Evolutionary conservation across 2,888 invertebrate genomes (phyloP), one percentile per base, ranked within the genome.

Genomic region (Myopa testacea): DNA sequence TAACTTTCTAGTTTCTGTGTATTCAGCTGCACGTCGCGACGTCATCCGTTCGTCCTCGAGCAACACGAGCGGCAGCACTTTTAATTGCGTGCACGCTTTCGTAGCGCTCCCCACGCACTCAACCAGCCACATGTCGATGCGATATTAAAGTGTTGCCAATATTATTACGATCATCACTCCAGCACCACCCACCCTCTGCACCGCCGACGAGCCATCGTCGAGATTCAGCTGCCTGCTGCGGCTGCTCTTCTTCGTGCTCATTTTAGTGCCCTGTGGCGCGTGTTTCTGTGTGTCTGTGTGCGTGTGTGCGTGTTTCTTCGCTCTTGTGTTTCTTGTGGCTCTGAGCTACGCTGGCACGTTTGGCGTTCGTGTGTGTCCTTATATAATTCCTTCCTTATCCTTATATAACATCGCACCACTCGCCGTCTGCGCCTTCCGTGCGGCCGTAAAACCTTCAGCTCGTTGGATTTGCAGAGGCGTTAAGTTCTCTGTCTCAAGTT

Each of bases 381-480:
- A 37, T 68, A n/a, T 38, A 50, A 74, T 73, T 74, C 60, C 58
- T 72, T 52, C 63, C 40, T 70, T 70, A 74, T 78, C 73, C 76
- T 78, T 78, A 70, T 37, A 76, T 74, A 78, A 78, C 76, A 68
- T 76, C 74, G 73, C 68, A 71, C 19, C 75, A 40, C 40, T 75
- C 26, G 34, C 62, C 8, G 40, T 38, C 45, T 40, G 67, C n/a
- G 26, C 40, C 55, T 7, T 52, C 26, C 67, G n/a, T 19, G 26
- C 45, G 26, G 52, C 67, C 55, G 16, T 45, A n/a, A 50, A 10
- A 50, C 40, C n/a, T 4, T 50, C 69, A 10, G 4, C 34, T 45
- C 10, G 16, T 7, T 50, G 38, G 65, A 75, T 74, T 60, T 65
- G 75, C 72, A 72, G 76, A 72, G 72, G 72, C 76, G 71, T 75